Evolutionary conservation across 2,113 vertebrate species (phyloP), one percentile per base, ranked within the genome.

Genomic region (Nematolebias whitei): DNA sequence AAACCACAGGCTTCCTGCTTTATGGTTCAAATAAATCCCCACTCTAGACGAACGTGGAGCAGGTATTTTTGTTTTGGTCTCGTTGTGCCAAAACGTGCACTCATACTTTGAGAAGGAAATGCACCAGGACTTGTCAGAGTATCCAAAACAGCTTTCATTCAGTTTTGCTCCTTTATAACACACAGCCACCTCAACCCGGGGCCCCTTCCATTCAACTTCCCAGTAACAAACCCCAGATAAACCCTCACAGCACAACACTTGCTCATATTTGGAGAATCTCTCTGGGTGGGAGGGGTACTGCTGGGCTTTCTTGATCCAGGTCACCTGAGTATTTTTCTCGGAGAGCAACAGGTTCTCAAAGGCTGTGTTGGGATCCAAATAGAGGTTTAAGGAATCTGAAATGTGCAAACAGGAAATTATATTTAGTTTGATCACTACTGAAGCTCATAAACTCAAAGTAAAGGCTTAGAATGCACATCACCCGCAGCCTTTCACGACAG

Each of bases 41-140:
- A 80, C 32, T 15, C 15, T 71, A 7, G 70, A 49, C 24, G 70
- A 74, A 61, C 66, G 49, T 5, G 50, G 45, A 12, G 1, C 0
- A 0, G 16, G 10, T 20, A 53, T 40, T 68, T 29, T 74, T 24
- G 50, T 64, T 57, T 53, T 61, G 19, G 61, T 2, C 43, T 3
- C 70, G 23, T 86, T 39, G 67, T 96, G 94, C 92, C 93, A 93
- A 77, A 94, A 94, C 53, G 86, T 74, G 32, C 88, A 89, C 3
- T 85, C 38, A 89, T 48, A 61, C 2, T 15, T 57, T 47, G 76
- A 71, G 41, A 84, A 74, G 19, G 64, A 74, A 59, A 90, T 78
- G 24, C 95, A 94, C 95, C 95, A 97, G 1, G 95, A 97, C 44
- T 75, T 48, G 2, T 84, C 38, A 0, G 90, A 88, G 7, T 89